Evolutionary conservation across 2,797 vertebrate genomes (phyloP), one percentile per base, ranked within the genome.

Genomic region (Miichthys miiuy): DNA sequence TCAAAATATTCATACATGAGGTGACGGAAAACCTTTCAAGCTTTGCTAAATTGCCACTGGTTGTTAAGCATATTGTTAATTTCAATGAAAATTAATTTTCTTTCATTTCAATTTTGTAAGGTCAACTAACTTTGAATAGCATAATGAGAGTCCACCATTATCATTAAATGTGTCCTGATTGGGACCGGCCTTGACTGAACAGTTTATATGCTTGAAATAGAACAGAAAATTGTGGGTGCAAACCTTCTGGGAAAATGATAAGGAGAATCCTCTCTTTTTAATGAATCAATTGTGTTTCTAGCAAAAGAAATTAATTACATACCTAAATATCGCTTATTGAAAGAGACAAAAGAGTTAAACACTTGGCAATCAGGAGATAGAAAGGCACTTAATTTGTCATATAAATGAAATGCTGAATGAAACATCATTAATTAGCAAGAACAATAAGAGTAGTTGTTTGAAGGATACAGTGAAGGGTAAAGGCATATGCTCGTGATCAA

Each of bases 201-300:
- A 83, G 87, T 93, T 94, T 91, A 88, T 92, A 89, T 72, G 87
- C 92, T 92, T 88, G 89, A 92, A 95, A 92, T 92, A 89, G 88
- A 95, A 93, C 82, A 87, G 88, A 78, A 92, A 95, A 95, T 94
- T 89, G 91, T 91, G 89, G 82, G 89, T 90, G 87, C 91, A 92
- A 92, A 93, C 92, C 94, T 90, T 87, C 72, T 83, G 92, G 93
- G 93, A 85, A 85, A 91, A 91, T 12, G 93, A 95, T 95, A 94
- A 95, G 92, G 75, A 88, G 78, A 93, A 94, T 91, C 88, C 88
- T 89, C 89, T 87, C 48, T 89, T 95, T 34, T 94, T 92, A 95
- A 95, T 95, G 91, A 96, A 94, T 95, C 93, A 94, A 95, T 95
- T 95, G 94, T 95, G 93, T 94, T 91, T 87, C 77, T 81, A 89